Percentiles rank a stretch among this genome's conserved stretches.
phyloP scores from a whole-genome alignment of 2,888 invertebrate genomes.

The Pteria penguin region DNA sequence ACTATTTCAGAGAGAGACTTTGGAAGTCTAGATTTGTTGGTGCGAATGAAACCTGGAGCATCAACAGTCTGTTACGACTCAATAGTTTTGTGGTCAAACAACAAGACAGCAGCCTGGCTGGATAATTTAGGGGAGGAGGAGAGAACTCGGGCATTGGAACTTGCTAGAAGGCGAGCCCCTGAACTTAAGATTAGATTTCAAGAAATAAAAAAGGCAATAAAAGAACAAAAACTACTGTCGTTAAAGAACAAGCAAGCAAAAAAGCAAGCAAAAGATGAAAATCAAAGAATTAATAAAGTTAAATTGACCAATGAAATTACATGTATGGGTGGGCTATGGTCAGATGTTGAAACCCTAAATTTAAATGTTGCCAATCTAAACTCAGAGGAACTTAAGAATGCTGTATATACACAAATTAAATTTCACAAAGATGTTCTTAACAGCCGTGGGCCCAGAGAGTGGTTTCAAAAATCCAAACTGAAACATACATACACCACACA shows the following conservation, averaged over 20 bases:
- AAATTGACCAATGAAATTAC: too few relatives aligned
- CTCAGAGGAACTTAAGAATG: not conserved
- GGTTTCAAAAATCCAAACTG: constrained; percentile 11
- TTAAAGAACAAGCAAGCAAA: too few relatives aligned
- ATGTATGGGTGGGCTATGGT: too few relatives aligned
- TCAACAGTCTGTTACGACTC: constrained; percentile 19
- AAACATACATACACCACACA: not conserved
- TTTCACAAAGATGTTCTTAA: constrained; percentile 25
- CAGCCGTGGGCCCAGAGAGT: constrained; percentile 6
- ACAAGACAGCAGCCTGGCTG: constrained; percentile 38
- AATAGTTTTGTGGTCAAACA: constrained; percentile 44
- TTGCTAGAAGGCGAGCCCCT: constrained; percentile 24
- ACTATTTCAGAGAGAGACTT: constrained; percentile 33
- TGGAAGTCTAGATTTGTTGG: constrained; percentile 24
- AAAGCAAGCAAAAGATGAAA: too few relatives aligned
- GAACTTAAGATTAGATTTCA: not conserved
- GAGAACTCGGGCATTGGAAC: too few relatives aligned
- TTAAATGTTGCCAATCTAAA: not conserved
- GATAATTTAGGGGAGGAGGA: not conserved
- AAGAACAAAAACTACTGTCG: too few relatives aligned
- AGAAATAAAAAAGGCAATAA: constrained; percentile 17
- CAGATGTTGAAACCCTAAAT: not conserved
- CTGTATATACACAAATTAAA: constrained; percentile 6
- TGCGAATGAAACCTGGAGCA: constrained; percentile 34
- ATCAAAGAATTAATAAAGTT: too few relatives aligned